Base-by-base conservation (phyloP, 2,888 invertebrate species). In the Tineola bisselliella region DNA sequence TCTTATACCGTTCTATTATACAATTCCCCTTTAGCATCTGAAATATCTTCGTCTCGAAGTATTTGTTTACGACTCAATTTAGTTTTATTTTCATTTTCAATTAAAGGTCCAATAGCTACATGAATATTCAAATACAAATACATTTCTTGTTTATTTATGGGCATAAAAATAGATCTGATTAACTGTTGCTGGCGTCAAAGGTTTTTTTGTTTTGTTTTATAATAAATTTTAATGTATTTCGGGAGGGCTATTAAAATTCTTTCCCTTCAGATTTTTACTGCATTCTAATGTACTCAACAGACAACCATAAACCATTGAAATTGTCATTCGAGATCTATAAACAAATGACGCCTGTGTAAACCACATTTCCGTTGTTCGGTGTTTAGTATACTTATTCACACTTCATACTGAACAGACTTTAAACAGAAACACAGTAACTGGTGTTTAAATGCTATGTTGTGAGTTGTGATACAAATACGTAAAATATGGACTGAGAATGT, bases 201-300 rank as follows among this genome's bases (percentile, higher is more conserved):
- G 25, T 54, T 48, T 54, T n/a, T n/a, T 58, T 58, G 33, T 58
- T 58, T 58, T 58, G 17, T 58, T 58, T 33, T 58, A 4, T 70
- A 74, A 67, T 73, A 76, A 78, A 79, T 72, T 71, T 79, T 82
- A 76, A 80, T 76, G 76, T 76, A 69, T 72, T 62, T 67, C 78
- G 72, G 70, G 71, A 72, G 66, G 69, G 72, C 66, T 70, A 78
- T 84, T 80, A 84, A 83, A 81, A 81, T 79, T 81, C 78, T 74
- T 81, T 70, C 73, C 64, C 65, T 70, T 67, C 71, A 68, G 70
- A 19, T 74, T 73, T 78, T 80, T 77, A 78, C 75, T 75, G 71
- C 73, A 68, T 72, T 73, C 74, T 76, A 75, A 76, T 75, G 72
- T 72, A 75, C 70, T 69, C 66, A 68, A 68, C 70, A 66, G 64